These are phyloP conservation scores for Pegoplata infirma DNA, from an alignment of 2,888 invertebrate genomes.

Conservation along the genomic window DNA sequence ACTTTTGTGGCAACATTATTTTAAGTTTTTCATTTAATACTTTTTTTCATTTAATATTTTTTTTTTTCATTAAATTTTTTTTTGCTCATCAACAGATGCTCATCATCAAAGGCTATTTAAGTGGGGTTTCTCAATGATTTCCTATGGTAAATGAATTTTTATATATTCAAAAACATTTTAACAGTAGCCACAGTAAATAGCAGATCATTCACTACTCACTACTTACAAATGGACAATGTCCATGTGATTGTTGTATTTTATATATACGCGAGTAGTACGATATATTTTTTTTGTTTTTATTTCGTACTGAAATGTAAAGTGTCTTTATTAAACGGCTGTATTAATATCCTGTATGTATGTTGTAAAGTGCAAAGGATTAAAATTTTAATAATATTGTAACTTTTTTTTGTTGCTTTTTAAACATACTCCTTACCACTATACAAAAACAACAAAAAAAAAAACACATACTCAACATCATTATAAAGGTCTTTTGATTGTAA, in stretches of 20 bases:
- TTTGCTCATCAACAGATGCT: conserved; percentile 48
- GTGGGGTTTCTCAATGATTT: conserved; percentile 34
- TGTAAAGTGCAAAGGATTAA: conserved; percentile 44
- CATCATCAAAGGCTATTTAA: conserved; percentile 47
- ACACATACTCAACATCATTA: conserved; percentile 6
- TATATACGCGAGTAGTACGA: not conserved
- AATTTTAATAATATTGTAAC: conserved; percentile 52
- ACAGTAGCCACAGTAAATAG: not conserved
- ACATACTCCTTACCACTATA: not conserved
- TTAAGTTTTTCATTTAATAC: no score
- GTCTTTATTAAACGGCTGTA: conserved; percentile 57
- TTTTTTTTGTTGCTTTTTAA: not conserved
- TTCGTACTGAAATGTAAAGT: conserved; percentile 4
- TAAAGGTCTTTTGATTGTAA: conserved; percentile 11
- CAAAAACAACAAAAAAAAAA: not conserved
- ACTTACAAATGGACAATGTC: not conserved
- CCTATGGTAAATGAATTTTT: not conserved
- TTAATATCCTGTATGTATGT: conserved; percentile 56
- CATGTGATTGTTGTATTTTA: not conserved
- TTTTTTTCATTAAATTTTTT: conserved; percentile 16
- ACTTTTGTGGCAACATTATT: no score
- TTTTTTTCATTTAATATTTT: conserved; percentile 1
- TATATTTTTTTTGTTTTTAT: no score
- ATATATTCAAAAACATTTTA: not conserved
- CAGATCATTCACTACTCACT: not conserved